Conservation (phyloP, 1,140 invertebrate species). For the Mycetomoellerius zeteki region DNA sequence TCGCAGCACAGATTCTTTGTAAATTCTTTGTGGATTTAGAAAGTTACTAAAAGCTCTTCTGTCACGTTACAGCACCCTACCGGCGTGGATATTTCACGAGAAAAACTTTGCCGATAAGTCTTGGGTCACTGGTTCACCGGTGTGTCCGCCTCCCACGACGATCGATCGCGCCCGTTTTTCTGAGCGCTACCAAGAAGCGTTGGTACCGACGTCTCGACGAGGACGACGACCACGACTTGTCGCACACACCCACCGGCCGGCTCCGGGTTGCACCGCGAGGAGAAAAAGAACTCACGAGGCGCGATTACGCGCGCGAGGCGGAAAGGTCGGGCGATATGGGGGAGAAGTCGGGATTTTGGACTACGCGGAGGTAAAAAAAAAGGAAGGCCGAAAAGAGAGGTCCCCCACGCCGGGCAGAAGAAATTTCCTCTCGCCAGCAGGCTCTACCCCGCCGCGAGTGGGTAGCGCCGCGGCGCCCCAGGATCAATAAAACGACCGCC, state of each 20-base stretch:
- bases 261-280: constrained; percentile 6
- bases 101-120: constrained; percentile 4
- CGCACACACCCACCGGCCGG: constrained; percentile 48
- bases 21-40: not conserved
- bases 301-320: not conserved
- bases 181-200: constrained; percentile 32
- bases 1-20: not conserved
- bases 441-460: constrained; percentile 82
- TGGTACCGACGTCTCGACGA: constrained; percentile 52
- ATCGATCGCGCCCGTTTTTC: constrained; percentile 19
- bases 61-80: not conserved
- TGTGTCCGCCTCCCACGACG: constrained; percentile 10
- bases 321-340: not conserved
- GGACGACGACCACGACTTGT: constrained; percentile 26
- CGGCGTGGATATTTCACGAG: constrained; percentile 3
- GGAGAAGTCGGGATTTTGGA: not conserved
- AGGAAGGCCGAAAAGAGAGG: constrained; percentile 44
- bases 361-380: not conserved
- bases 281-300: not conserved
- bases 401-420: constrained; percentile 48
- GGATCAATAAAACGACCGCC: constrained; percentile 86
- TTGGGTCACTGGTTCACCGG: constrained; percentile 32
- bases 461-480: constrained; percentile 86
- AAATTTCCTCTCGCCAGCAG: constrained; percentile 68
- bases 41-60: not conserved